Base-by-base conservation (phyloP, 2,888 invertebrate species). In the Eucera pruinosa region DNA sequence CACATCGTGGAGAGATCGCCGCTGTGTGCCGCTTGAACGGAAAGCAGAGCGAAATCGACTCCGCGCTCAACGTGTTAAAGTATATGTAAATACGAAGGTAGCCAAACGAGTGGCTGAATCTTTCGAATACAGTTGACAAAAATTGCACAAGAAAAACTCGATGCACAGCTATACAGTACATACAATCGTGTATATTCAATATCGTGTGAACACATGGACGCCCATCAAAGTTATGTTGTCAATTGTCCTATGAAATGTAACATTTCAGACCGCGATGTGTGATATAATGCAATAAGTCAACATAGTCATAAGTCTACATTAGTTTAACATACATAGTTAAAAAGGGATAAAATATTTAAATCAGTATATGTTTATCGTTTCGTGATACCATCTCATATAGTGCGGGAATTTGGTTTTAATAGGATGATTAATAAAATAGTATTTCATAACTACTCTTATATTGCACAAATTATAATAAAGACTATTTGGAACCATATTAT, bases 191-290 rank as follows among this genome's bases (percentile, higher is more conserved):
- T 55, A 47, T 64, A 65, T 48, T 74, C 27, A 52, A 60, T 68
- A 60, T 73, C 15, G 33, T 66, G 65, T 71, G 73, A 81, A 78
- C 77, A 78, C 77, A 72, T 78, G 58, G 68, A 66, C 71, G 71
- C 52, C 62, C 66, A 68, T 78, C 48, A 65, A 78, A 75, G 68
- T 84, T 48, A 60, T 69, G 52, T 69, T 72, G 54, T 69, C 23
- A 61, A 48, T 58, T 70, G 48, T 73, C 58, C 27, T 72, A 48
- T 41, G 27, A 73, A 65, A 41, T 65, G 48, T 60, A 60, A 69
- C 6, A 25, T 61, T 15, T 48, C 23, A 23, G 48, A 54, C 20
- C 60, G 39, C 55, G 41, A 68, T 58, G 11, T 60, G 18, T 18
- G 23, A 52, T 52, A 45, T 13, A 39, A 47, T 43, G 27, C 30